A percentile compares a stretch with the other conserved stretches of the same genome.
phyloP scores from a whole-genome alignment of 2,113 vertebrate species.

The Varanus salvator region DNA sequence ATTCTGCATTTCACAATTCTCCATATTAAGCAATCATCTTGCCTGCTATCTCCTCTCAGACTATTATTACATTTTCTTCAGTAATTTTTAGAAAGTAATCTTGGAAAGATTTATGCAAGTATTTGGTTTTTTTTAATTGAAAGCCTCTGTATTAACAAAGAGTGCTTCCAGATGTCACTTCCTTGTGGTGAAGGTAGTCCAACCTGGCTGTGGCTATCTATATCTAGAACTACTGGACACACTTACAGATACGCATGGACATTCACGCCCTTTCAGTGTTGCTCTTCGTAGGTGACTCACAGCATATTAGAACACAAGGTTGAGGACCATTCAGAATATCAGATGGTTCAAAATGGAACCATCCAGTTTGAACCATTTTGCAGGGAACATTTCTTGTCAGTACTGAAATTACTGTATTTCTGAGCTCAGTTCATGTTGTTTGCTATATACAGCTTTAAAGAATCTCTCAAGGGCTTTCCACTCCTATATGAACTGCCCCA shows the following conservation, averaged over 20 bases:
- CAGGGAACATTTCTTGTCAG: no score
- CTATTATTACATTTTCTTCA: neutral
- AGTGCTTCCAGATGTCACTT: neutral
- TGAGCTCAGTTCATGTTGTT: neutral
- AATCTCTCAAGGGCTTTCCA: neutral
- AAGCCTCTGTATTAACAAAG: neutral
- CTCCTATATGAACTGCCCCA: neutral
- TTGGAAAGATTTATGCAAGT: neutral
- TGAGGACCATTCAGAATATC: neutral
- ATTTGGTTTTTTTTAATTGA: neutral
- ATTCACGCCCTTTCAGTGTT: neutral
- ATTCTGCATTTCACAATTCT: fast-evolving
- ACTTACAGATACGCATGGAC: no score
- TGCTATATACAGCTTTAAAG: neutral
- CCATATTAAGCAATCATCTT: neutral
- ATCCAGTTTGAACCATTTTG: neutral
- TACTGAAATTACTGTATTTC: neutral
- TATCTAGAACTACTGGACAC: neutral
- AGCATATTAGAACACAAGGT: neutral
- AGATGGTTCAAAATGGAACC: neutral
- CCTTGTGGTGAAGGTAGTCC: neutral
- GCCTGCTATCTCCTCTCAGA: neutral
- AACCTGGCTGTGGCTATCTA: neutral
- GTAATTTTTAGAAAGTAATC: neutral
- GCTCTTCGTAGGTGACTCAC: neutral